A percentile compares a stretch with the other conserved stretches of the same genome.
Evolutionary conservation across 2,888 invertebrate species (phyloP).

Genomic region (Agrenia bidenticulata): DNA sequence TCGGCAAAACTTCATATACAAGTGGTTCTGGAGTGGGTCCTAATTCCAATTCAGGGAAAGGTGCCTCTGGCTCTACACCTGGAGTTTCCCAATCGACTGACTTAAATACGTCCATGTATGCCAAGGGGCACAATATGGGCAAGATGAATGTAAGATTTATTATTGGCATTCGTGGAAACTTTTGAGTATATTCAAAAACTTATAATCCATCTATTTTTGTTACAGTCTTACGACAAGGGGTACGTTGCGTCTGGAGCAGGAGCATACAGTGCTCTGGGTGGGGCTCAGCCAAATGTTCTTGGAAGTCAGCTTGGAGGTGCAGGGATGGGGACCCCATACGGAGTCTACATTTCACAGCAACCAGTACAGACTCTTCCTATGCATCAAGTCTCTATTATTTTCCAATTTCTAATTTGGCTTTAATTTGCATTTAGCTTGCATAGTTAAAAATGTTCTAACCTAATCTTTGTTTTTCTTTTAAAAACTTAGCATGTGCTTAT

Average conservation of each 20-base stretch:
- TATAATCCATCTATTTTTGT: too few relatives aligned
- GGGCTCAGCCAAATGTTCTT: constrained; percentile 42
- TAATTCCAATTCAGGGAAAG: constrained; percentile 49
- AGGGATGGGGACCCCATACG: constrained; percentile 47
- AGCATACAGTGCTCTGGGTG: constrained; percentile 46
- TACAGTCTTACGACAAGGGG: constrained; percentile 50
- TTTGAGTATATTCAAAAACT: background rate
- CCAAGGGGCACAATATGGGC: constrained; percentile 83
- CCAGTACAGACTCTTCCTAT: constrained; percentile 52
- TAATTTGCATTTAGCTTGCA: constrained; percentile 9
- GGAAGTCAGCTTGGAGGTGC: constrained; percentile 46
- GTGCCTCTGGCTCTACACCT: constrained; percentile 58
- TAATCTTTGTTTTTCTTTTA: too few relatives aligned
- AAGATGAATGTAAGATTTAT: constrained; percentile 85
- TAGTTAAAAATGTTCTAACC: too few relatives aligned
- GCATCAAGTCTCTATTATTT: constrained; percentile 52
- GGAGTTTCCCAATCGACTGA: constrained; percentile 62
- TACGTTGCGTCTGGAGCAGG: constrained; percentile 40
- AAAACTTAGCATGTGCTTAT: too few relatives aligned
- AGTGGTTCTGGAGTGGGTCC: constrained; percentile 48
- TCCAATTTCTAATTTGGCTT: constrained; percentile 16
- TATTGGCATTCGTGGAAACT: background rate
- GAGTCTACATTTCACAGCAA: constrained; percentile 51
- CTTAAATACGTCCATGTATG: constrained; percentile 78
- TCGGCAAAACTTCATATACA: constrained; percentile 48